Percentiles rank a stretch among this genome's conserved stretches.
Evolutionary conservation across 2,113 vertebrate species (phyloP).

Genomic region (Bagarius yarrelli): DNA sequence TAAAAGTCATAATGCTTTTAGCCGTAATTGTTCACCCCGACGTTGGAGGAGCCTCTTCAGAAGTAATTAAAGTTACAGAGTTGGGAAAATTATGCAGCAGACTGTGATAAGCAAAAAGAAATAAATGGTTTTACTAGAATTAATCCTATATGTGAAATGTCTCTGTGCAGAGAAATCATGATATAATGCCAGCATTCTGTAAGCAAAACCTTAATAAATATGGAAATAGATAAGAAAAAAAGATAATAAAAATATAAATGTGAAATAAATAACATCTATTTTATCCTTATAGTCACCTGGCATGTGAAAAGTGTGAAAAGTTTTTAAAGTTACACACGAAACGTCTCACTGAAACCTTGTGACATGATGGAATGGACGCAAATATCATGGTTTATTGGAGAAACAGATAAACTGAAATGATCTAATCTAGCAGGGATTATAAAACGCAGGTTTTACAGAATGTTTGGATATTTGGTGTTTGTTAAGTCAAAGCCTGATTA

Average conservation of each 20-base stretch:
- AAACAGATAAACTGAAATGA: background rate
- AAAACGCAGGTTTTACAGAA: background rate
- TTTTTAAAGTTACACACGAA: background rate
- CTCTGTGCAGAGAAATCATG: background rate
- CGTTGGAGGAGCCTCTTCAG: background rate
- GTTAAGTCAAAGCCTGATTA: background rate
- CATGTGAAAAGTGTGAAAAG: background rate
- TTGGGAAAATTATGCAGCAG: background rate
- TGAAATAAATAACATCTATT: background rate
- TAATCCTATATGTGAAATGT: background rate
- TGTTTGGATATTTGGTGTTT: slow-evolving; percentile 3
- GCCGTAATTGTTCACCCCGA: background rate
- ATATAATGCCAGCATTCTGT: background rate
- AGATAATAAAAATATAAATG: background rate
- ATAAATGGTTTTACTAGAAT: background rate
- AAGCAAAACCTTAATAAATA: background rate
- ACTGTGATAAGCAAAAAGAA: background rate
- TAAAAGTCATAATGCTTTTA: background rate
- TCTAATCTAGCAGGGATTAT: background rate
- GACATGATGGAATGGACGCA: background rate
- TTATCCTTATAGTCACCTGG: background rate
- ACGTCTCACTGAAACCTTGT: background rate
- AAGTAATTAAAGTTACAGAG: background rate
- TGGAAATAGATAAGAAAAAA: background rate
- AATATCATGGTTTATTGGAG: background rate